Base-by-base conservation (phyloP, 2,888 invertebrate genomes). In the Dilophus febrilis region DNA sequence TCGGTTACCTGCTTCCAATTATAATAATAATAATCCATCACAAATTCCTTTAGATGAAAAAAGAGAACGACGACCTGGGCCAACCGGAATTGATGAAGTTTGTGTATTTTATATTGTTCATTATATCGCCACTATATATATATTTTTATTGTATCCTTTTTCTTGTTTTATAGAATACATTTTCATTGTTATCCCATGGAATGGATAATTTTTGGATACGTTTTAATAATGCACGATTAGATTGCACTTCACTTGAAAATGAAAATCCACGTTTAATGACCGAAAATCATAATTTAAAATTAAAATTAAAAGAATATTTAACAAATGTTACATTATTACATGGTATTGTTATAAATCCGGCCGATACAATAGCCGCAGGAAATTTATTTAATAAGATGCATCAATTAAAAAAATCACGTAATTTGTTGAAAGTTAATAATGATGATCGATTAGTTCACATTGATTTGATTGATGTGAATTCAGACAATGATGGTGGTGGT, bases 181-280 rank as follows among this genome's bases (percentile, higher is more conserved):
- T 40, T 10, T 18, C 17, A 12, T 17, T 39, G 14, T 22, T 39
- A 8, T 28, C 39, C 8, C 70, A 73, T 53, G n/a, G n/a, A n/a
- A 62, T 84, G 65, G 76, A 77, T 45, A 75, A 74, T 48, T 82
- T 85, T 53, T 73, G 84, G 70, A 61, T 67, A 42, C 66, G 71
- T 11, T 71, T 66, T 41, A 75, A 73, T 53, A 64, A 68, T 44
- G 67, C 67, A 2, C 50, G 65, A 16, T 55, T 72, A 34, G 74
- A 71, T 50, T 66, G 65, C 35, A 61, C 67, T 22, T 65, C 65
- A 8, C 53, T 71, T 41, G 61, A 50, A 44, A 65, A 58, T 37
- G 56, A 59, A 33, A 59, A 60, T 39, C 41, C 45, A 0, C 38
- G 44, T 2, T 50, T 74, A 31, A 55, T 66, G 6, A 62, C 65